Evolutionary conservation across 2,888 invertebrate species (phyloP).

Genomic region (Gymnocheta viridis): DNA sequence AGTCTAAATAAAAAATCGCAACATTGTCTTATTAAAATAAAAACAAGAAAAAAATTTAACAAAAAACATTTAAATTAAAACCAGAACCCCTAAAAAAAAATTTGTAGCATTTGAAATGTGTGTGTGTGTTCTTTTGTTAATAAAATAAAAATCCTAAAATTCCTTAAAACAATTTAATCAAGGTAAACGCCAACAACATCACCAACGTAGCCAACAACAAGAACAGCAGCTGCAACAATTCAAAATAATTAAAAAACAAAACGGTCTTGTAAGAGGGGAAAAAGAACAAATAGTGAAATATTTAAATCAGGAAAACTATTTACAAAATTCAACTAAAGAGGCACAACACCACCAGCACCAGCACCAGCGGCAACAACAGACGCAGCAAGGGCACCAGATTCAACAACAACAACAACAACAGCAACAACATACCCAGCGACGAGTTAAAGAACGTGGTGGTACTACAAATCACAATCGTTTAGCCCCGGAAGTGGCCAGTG

Average conservation of each 20-base stretch:
- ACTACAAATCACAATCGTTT: conserved; percentile 47
- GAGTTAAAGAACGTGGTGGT: conserved; percentile 54
- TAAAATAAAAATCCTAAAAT: conserved; percentile 63
- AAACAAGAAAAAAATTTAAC: background rate
- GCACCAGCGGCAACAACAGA: conserved; percentile 43
- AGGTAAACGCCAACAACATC: conserved; percentile 63
- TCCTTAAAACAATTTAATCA: conserved; percentile 70
- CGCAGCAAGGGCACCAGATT: conserved; percentile 19
- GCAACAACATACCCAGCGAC: conserved; percentile 53
- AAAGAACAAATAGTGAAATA: conserved; percentile 39
- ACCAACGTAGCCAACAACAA: conserved; percentile 52
- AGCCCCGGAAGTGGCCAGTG: conserved; percentile 70
- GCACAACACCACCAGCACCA: conserved; percentile 52
- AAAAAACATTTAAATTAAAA: conserved; percentile 17
- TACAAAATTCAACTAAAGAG: conserved; percentile 42
- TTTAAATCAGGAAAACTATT: conserved; percentile 52
- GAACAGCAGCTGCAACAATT: conserved; percentile 24
- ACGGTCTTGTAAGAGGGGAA: conserved; percentile 47
- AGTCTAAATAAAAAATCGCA: conserved; percentile 7
- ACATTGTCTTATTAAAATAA: background rate
- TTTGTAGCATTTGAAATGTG: conserved; percentile 28
- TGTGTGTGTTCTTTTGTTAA: conserved; percentile 46
- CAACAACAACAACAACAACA: conserved; percentile 64
- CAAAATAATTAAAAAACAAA: conserved; percentile 49
- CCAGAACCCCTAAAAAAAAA: conserved; percentile 24